Conservation (phyloP, 2,888 invertebrate genomes). For the Parthenolecanium corni region DNA sequence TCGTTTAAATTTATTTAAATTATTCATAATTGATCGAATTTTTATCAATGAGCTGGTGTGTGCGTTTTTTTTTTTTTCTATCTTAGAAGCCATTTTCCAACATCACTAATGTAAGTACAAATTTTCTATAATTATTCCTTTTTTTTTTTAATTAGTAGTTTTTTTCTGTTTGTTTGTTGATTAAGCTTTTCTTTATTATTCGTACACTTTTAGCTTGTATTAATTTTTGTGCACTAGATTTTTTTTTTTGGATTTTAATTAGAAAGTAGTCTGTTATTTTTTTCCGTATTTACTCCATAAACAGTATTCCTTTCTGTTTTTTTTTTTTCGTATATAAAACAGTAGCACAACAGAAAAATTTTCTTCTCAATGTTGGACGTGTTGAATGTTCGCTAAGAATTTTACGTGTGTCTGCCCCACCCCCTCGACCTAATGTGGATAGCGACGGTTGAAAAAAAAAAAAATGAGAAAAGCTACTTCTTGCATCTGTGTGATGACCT, state of each 20-base stretch:
- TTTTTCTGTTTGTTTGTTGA: constrained; percentile 21
- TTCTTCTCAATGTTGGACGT: too few species aligned
- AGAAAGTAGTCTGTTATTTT: constrained; percentile 7
- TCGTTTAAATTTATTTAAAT: too few species aligned
- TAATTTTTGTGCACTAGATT: constrained; percentile 23
- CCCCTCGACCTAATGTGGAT: too few species aligned
- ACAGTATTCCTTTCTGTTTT: constrained; percentile 2
- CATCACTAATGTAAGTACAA: constrained; percentile 10
- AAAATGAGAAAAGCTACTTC: too few species aligned
- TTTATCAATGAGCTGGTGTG: too few species aligned
- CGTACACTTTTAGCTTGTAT: constrained; percentile 25
- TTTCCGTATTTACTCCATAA: constrained; percentile 1
- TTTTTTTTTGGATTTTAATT: constrained; percentile 12
- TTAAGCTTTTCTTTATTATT: constrained; percentile 25
- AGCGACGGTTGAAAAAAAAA: too few species aligned
- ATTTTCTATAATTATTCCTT: constrained; percentile 1
- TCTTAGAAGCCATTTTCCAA: neutral
- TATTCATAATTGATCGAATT: too few species aligned
- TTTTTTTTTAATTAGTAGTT: constrained; percentile 12
- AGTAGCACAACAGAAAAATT: neutral
- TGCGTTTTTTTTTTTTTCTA: too few species aligned
- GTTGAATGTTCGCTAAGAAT: too few species aligned
- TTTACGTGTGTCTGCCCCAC: too few species aligned
- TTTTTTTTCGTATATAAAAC: neutral
- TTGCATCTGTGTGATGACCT: too few species aligned